Evolutionary conservation across 2,797 vertebrate genomes (phyloP).

Genomic region (Cottoperca gobio): DNA sequence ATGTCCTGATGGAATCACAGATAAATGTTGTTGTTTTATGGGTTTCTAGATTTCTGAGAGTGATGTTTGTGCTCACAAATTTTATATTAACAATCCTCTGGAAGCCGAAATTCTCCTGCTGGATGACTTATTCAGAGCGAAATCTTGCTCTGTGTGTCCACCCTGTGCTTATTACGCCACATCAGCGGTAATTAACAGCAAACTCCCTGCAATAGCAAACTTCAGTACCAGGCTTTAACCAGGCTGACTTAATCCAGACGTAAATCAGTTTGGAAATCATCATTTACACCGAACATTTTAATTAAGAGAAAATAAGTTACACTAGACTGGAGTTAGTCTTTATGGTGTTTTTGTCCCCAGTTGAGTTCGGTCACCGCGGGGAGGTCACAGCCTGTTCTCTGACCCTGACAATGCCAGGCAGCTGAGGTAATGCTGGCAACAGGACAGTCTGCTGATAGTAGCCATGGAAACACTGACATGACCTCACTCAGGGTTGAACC

Average conservation of each 20-base stretch:
- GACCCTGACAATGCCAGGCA: conserved; percentile 85
- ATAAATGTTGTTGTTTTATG: conserved; percentile 17
- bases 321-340: conserved; percentile 31
- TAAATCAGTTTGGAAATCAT: conserved; percentile 29
- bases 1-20: conserved; percentile 26
- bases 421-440: conserved; percentile 87
- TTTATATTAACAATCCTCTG: conserved; percentile 3
- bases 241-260: conserved; percentile 13
- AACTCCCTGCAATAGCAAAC: conserved; percentile 39
- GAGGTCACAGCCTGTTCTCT: conserved; percentile 86
- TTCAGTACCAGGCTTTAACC: conserved; percentile 20
- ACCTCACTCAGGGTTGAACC: conserved; percentile 86
- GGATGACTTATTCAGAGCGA: conserved; percentile 28
- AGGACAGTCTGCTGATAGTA: conserved; percentile 83
- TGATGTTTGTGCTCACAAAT: conserved; percentile 21
- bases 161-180: conserved; percentile 35
- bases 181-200: conserved; percentile 53
- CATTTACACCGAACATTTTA: conserved; percentile 21
- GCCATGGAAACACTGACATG: conserved; percentile 84
- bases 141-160: conserved; percentile 38
- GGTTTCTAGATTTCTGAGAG: conserved; percentile 14
- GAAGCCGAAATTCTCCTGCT: conserved; percentile 20
- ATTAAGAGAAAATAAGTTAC: conserved; percentile 22
- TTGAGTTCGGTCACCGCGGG: conserved; percentile 76
- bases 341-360: conserved; percentile 73